Percentiles rank a stretch among this genome's conserved stretches.
Conservation (phyloP, 2,797 vertebrate genomes). For the Ispidina picta region DNA sequence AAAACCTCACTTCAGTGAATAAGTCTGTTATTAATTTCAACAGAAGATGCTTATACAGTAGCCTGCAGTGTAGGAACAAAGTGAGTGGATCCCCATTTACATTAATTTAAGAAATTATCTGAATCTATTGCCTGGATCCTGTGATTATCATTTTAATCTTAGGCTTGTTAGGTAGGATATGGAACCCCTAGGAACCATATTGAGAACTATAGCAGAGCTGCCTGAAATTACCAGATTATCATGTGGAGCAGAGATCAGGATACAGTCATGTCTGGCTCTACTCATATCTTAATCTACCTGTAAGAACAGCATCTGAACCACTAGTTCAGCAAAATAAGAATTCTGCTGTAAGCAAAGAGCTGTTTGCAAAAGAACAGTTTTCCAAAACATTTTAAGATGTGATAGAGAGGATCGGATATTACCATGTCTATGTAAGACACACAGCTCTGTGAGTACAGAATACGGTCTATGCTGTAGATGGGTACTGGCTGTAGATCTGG, state of each 20-base stretch:
- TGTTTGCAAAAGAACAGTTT: neutral
- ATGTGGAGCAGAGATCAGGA: neutral
- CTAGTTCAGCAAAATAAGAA: neutral
- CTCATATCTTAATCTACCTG: neutral
- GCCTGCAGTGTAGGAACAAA: neutral
- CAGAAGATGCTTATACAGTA: neutral
- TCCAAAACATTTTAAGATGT: neutral
- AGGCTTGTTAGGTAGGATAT: neutral
- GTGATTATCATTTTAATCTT: neutral
- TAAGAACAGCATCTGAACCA: neutral
- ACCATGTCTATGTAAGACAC: fast-evolving
- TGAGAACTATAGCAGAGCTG: neutral
- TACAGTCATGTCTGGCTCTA: neutral
- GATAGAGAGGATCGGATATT: neutral
- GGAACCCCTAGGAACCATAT: neutral
- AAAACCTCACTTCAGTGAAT: neutral
- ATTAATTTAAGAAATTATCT: neutral
- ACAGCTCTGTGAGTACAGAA: neutral
- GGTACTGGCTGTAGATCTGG: neutral
- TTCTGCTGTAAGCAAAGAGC: neutral
- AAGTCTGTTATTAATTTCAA: neutral
- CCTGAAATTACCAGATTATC: neutral
- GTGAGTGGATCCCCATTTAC: neutral
- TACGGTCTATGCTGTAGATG: fast-evolving
- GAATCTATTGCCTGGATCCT: neutral